Conservation (phyloP, 2,888 invertebrate genomes). For the Linhomoeus sp. region DNA sequence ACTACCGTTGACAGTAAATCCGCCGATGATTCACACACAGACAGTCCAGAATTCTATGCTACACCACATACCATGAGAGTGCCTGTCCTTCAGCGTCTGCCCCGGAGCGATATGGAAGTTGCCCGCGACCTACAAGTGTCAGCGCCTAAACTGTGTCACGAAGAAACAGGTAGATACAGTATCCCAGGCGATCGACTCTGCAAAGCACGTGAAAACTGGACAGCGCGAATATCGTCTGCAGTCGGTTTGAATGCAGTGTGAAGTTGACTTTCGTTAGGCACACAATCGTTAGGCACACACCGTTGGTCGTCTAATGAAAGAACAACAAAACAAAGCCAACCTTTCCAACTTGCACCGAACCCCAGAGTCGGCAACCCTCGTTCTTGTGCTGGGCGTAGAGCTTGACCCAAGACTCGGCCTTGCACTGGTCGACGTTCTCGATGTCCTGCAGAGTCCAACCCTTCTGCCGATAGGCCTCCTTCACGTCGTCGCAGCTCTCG, state of each 20-base stretch:
- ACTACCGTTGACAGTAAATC: constrained; percentile 6
- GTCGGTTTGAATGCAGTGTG: too few relatives aligned
- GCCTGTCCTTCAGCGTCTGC: constrained; percentile 75
- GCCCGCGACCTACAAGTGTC: constrained; percentile 46
- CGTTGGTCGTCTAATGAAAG: too few relatives aligned
- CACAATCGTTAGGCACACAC: too few relatives aligned
- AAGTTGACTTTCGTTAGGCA: too few relatives aligned
- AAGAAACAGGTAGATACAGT: too few relatives aligned
- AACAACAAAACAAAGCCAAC: too few relatives aligned
- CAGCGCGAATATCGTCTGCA: too few relatives aligned
- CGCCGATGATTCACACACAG: too few relatives aligned
- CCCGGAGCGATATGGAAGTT: constrained; percentile 96
- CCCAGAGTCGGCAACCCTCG: constrained; percentile 88
- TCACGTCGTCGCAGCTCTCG: constrained; percentile 84
- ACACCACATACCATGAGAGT: constrained; percentile 54
- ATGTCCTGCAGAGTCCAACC: constrained; percentile 67
- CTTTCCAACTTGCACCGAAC: constrained; percentile 78
- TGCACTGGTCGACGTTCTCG: constrained; percentile 68
- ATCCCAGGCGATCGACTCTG: too few relatives aligned
- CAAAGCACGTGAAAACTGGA: too few relatives aligned
- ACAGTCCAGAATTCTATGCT: background rate
- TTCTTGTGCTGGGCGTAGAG: constrained; percentile 42
- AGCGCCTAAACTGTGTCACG: too few relatives aligned
- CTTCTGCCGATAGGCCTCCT: constrained; percentile 65
- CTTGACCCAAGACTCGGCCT: constrained; percentile 46